These are phyloP conservation scores for Neocloeon triangulifer DNA, from an alignment of 1,140 invertebrate species.

Conservation along the genomic window DNA sequence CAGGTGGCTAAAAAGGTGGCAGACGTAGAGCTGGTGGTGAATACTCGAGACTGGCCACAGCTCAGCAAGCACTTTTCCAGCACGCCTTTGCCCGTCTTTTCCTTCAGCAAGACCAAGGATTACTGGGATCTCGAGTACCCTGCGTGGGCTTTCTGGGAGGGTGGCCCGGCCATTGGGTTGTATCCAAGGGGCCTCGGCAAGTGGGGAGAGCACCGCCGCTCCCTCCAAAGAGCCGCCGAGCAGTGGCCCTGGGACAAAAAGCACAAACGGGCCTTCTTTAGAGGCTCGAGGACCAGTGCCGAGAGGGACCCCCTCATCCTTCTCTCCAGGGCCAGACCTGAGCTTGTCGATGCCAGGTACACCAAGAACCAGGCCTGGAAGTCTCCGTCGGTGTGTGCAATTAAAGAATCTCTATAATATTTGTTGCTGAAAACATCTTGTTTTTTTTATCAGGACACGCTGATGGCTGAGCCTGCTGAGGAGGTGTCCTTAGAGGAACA, in stretches of 20 bases:
- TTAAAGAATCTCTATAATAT: slow-evolving; percentile 1
- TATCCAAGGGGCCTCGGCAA: slow-evolving; percentile 82
- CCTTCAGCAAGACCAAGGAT: slow-evolving; percentile 76
- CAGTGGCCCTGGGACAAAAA: slow-evolving; percentile 60
- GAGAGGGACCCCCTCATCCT: slow-evolving; percentile 79
- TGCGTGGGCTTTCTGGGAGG: slow-evolving; percentile 95
- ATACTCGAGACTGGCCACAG: slow-evolving; percentile 85
- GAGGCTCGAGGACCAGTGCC: slow-evolving; percentile 76
- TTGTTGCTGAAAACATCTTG: no score
- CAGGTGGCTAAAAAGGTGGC: slow-evolving; percentile 45
- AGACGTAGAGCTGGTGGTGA: slow-evolving; percentile 72
- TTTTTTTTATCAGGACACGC: slow-evolving; percentile 46
- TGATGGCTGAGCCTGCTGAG: slow-evolving; percentile 50
- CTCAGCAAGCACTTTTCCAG: slow-evolving; percentile 36
- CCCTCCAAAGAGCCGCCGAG: slow-evolving; percentile 38
- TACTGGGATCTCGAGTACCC: slow-evolving; percentile 91
- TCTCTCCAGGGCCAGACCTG: slow-evolving; percentile 50
- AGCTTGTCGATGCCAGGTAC: slow-evolving; percentile 77
- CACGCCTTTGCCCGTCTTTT: slow-evolving; percentile 62
- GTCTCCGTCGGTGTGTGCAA: slow-evolving; percentile 60
- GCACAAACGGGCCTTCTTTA: slow-evolving; percentile 56
- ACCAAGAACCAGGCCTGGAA: slow-evolving; percentile 99
- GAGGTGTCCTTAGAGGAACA: slow-evolving; percentile 83
- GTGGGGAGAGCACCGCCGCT: slow-evolving; percentile 66
- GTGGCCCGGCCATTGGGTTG: slow-evolving; percentile 80